A percentile compares a stretch with the other conserved stretches of the same genome.
phyloP scores from a whole-genome alignment of 2,888 invertebrate genomes.

The Campoplex nolae region DNA sequence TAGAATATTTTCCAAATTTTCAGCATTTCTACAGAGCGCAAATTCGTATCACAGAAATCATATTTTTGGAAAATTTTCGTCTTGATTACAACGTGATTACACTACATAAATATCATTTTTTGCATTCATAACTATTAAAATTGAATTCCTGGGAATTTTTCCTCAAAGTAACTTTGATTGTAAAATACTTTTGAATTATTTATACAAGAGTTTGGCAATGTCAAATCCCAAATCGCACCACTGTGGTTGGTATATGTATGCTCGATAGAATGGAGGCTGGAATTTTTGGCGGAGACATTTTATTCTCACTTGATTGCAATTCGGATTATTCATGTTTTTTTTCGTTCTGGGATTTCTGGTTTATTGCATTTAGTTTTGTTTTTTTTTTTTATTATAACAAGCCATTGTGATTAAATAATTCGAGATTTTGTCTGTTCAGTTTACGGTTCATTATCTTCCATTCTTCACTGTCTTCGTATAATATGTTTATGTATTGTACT shows the following conservation, averaged over 20 bases:
- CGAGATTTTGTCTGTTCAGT: neutral
- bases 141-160: too few relatives aligned
- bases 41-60: too few relatives aligned
- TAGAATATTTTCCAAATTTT: neutral
- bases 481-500: neutral
- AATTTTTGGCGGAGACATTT: neutral
- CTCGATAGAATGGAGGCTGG: neutral
- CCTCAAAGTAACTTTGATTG: too few relatives aligned
- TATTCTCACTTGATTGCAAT: neutral
- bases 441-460: conserved; percentile 14
- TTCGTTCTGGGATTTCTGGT: neutral
- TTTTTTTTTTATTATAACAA: neutral
- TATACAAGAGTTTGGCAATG: too few relatives aligned
- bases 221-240: too few relatives aligned
- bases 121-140: too few relatives aligned
- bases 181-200: too few relatives aligned
- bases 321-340: neutral
- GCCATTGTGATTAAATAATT: conserved; percentile 9
- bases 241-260: too few relatives aligned
- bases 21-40: neutral
- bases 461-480: neutral
- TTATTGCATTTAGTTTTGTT: neutral
- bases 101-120: too few relatives aligned
- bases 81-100: too few relatives aligned
- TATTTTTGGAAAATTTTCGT: too few relatives aligned